Percentiles rank a stretch among this genome's conserved stretches.
phyloP scores from a whole-genome alignment of 2,113 vertebrate genomes.

The Eretmochelys imbricata region DNA sequence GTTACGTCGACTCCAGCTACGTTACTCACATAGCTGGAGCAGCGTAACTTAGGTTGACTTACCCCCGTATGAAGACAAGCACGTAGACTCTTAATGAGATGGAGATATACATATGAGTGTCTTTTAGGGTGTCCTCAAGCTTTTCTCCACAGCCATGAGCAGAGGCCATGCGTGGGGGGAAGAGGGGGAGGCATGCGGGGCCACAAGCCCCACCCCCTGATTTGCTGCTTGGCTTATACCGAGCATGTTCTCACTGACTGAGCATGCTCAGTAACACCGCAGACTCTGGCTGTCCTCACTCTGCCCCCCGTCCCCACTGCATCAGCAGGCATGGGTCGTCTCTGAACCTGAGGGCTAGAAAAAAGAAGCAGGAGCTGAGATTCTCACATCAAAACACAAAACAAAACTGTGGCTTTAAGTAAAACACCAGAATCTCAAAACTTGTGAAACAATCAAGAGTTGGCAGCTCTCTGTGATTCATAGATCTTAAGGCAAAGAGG shows the following conservation, averaged over 20 bases:
- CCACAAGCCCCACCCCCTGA: too few relatives aligned
- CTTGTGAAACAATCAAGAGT: background rate
- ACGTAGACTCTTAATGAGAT: background rate
- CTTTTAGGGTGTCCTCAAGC: background rate
- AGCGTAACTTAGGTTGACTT: too few relatives aligned
- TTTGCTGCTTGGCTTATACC: background rate
- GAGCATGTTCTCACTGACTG: background rate
- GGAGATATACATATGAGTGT: background rate
- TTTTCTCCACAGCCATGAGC: background rate
- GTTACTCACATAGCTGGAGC: too few relatives aligned
- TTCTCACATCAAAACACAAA: background rate
- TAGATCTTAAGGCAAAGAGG: background rate
- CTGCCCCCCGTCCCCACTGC: too few relatives aligned
- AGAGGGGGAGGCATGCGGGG: too few relatives aligned
- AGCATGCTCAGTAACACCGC: too few relatives aligned
- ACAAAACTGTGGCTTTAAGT: background rate
- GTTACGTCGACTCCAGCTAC: too few relatives aligned
- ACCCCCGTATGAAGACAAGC: too few relatives aligned
- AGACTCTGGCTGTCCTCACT: too few relatives aligned
- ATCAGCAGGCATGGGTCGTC: too few relatives aligned
- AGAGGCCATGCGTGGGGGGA: too few relatives aligned
- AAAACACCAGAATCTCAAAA: background rate
- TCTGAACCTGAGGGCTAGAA: background rate
- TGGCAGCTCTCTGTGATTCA: fast-evolving
- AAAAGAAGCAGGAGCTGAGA: background rate